Percentiles rank a stretch among this genome's conserved stretches.
phyloP scores from a whole-genome alignment of 2,113 vertebrate species.

The Brachirus orientalis region DNA sequence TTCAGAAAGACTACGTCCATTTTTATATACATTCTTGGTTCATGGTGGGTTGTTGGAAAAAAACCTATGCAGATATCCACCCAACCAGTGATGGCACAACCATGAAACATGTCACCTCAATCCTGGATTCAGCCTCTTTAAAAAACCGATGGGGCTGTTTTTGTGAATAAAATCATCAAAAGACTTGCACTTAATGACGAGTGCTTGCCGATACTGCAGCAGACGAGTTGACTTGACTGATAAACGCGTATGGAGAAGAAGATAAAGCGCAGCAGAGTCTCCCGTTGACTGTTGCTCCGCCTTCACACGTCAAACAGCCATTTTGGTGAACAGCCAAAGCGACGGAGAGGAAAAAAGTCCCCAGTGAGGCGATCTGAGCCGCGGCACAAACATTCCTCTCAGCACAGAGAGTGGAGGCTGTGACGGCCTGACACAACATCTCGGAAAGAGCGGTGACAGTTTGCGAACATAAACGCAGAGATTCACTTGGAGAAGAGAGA shows the following conservation, averaged over 20 bases:
- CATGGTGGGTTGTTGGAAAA: too few species aligned
- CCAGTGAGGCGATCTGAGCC: slow-evolving; percentile 23
- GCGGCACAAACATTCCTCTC: slow-evolving; percentile 21
- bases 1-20: too few species aligned
- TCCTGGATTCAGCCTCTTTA: too few species aligned
- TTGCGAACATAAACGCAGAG: slow-evolving; percentile 20
- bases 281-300: neutral
- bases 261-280: neutral
- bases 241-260: neutral
- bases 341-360: neutral
- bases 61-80: too few species aligned
- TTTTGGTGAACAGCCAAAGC: slow-evolving; percentile 8
- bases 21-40: too few species aligned
- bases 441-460: neutral
- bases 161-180: too few species aligned
- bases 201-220: too few species aligned
- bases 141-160: too few species aligned
- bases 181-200: too few species aligned
- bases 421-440: slow-evolving; percentile 48
- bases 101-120: too few species aligned
- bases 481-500: slow-evolving; percentile 15
- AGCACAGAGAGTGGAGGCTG: neutral
- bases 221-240: neutral
- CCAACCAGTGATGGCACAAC: too few species aligned
- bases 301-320: neutral